Conservation (phyloP, 2,797 vertebrate genomes). For the Pterois miles region DNA sequence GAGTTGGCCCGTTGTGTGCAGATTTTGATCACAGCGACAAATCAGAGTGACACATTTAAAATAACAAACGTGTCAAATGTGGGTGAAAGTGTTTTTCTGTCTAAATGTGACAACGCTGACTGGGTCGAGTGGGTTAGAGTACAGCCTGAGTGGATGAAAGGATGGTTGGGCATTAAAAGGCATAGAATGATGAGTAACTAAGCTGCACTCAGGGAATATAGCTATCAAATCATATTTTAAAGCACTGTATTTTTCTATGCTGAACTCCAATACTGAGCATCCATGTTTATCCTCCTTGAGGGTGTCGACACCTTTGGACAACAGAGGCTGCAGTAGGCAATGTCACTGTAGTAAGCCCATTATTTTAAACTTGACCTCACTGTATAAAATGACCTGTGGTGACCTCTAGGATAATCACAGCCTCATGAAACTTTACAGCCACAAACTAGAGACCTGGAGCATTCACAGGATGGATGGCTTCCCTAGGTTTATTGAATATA, state of each 20-base stretch:
- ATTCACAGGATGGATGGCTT: too few relatives aligned
- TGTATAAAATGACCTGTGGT: too few relatives aligned
- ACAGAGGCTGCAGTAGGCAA: too few relatives aligned
- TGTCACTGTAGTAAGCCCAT: too few relatives aligned
- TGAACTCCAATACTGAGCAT: neutral
- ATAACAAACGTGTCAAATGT: neutral
- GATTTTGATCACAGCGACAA: constrained; percentile 6
- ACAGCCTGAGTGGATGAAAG: neutral
- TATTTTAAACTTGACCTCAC: too few relatives aligned
- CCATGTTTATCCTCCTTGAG: neutral
- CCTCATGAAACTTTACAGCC: too few relatives aligned
- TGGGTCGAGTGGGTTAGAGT: neutral
- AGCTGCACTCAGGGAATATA: neutral
- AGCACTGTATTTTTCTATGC: constrained; percentile 8
- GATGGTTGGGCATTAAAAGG: neutral
- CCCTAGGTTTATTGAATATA: too few relatives aligned
- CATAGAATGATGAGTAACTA: neutral
- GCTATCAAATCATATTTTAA: neutral
- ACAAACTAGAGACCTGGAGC: too few relatives aligned
- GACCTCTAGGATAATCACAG: too few relatives aligned
- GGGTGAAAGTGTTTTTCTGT: neutral
- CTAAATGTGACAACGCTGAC: neutral
- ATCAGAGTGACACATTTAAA: constrained; percentile 9
- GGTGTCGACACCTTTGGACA: too few relatives aligned
- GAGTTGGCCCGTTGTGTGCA: neutral